A percentile compares a stretch with the other conserved stretches of the same genome.
Evolutionary conservation across 2,888 invertebrate species (phyloP).

Genomic region (Candidula unifasciata): DNA sequence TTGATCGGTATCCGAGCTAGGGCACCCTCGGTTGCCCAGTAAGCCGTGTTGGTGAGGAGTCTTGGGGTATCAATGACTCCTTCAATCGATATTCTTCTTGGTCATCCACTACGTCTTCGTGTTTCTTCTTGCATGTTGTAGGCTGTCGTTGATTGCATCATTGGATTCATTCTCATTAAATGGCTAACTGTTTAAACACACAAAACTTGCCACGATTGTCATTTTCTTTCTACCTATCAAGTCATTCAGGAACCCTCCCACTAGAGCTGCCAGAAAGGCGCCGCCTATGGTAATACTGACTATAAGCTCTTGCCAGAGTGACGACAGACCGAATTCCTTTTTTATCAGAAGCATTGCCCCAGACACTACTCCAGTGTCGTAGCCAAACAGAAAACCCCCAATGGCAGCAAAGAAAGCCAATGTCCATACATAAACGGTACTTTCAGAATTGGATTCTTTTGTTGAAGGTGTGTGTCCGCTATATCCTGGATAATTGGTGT

Average conservation of each 20-base stretch:
- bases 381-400: slow-evolving; percentile 81
- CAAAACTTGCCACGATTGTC: slow-evolving; percentile 79
- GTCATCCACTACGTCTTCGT: too few species aligned
- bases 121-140: too few species aligned
- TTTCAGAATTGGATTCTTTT: background rate
- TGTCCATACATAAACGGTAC: slow-evolving; percentile 54
- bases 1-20: too few species aligned
- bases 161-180: too few species aligned
- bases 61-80: too few species aligned
- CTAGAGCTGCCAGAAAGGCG: slow-evolving; percentile 78
- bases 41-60: too few species aligned
- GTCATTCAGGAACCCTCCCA: slow-evolving; percentile 79
- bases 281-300: slow-evolving; percentile 79
- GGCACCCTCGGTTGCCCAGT: too few species aligned
- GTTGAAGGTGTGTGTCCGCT: background rate
- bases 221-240: slow-evolving; percentile 79
- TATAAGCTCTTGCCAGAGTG: slow-evolving; percentile 79
- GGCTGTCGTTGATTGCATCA: too few species aligned
- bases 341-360: slow-evolving; percentile 79
- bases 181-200: too few species aligned
- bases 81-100: too few species aligned
- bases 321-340: slow-evolving; percentile 77
- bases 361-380: slow-evolving; percentile 82
- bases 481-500: background rate
- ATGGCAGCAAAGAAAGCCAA: slow-evolving; percentile 75